These are phyloP conservation scores for Manis pentadactyla DNA, from an alignment of 2,797 vertebrate genomes.

Conservation along the genomic window DNA sequence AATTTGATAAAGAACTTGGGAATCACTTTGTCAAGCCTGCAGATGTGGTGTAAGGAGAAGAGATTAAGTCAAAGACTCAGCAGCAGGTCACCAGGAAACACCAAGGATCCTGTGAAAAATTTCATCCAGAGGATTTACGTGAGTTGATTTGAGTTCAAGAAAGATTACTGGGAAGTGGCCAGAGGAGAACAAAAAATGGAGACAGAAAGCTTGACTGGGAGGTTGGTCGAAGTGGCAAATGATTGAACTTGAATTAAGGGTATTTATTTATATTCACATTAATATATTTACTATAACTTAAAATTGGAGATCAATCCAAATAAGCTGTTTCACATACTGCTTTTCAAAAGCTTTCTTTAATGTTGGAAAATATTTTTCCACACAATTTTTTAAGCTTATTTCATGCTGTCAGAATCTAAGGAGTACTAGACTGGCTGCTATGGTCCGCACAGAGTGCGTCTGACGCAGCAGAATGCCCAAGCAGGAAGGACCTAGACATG, in stretches of 20 bases:
- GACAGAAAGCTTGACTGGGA: background rate
- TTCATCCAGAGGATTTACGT: background rate
- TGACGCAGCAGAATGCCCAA: background rate
- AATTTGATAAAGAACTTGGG: background rate
- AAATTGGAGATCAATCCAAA: background rate
- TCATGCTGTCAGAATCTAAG: background rate
- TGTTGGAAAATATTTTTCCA: background rate
- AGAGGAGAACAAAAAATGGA: background rate
- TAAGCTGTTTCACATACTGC: background rate
- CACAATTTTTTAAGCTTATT: background rate
- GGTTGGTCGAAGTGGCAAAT: background rate
- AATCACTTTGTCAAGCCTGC: background rate
- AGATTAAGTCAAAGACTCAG: background rate
- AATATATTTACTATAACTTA: background rate
- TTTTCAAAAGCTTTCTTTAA: background rate
- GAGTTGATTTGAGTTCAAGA: background rate
- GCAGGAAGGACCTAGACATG: background rate
- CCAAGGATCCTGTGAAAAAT: background rate
- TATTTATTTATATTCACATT: background rate
- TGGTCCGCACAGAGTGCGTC: background rate
- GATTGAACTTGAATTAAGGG: background rate
- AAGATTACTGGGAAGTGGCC: background rate
- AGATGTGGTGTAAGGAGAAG: background rate
- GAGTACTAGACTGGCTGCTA: background rate
- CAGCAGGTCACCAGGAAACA: background rate